Conservation (phyloP, 2,113 vertebrate species). For the Chloropsis cyanopogon region DNA sequence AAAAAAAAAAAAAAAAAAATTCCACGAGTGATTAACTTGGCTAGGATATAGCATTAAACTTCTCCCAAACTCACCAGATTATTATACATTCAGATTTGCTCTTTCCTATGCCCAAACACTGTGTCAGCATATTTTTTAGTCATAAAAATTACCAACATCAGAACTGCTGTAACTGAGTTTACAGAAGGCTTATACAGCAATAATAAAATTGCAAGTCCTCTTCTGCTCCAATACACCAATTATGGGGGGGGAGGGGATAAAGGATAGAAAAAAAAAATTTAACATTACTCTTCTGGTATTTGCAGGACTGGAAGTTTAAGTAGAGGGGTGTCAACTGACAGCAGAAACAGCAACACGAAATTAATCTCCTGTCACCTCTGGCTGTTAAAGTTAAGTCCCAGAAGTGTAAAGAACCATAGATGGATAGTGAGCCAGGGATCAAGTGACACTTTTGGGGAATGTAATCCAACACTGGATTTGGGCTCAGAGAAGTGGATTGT, state of each 20-base stretch:
- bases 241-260: not conserved
- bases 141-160: slow-evolving; percentile 12
- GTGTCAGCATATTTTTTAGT: slow-evolving; percentile 27
- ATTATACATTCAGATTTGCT: slow-evolving; percentile 26
- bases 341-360: not conserved
- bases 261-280: not conserved
- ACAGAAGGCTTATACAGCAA: slow-evolving; percentile 25
- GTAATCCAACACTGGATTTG: not conserved
- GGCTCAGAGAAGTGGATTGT: not conserved
- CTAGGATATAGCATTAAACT: not conserved
- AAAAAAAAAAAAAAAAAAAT: not conserved
- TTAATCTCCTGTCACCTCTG: not conserved
- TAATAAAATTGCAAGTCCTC: slow-evolving; percentile 6
- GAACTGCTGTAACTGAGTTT: slow-evolving; percentile 15
- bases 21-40: slow-evolving; percentile 13
- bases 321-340: not conserved
- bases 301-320: not conserved
- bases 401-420: not conserved
- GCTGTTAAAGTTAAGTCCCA: not conserved
- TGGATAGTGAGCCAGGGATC: not conserved
- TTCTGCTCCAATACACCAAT: not conserved
- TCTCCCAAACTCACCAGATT: not conserved
- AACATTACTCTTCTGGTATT: not conserved
- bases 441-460: not conserved
- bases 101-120: not conserved